Evolutionary conservation across 2,113 vertebrate genomes (phyloP), one percentile per base, ranked within the genome.

Genomic region (Trachemys scripta): DNA sequence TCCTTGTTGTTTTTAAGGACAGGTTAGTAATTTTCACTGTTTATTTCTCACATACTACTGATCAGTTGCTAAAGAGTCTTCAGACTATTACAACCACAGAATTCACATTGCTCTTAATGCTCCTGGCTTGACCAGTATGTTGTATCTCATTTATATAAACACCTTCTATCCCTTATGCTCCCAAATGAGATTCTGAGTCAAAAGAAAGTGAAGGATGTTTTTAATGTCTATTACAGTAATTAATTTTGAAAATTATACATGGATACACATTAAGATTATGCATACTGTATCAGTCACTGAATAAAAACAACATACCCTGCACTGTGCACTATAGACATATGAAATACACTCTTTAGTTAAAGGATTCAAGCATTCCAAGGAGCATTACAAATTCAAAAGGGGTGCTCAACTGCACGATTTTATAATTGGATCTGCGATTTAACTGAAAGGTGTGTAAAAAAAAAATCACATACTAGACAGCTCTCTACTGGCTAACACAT

Each of bases 221-320:
- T 25, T 2, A 56, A 62, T 82, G 57, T 59, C n/a, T 57, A 0
- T 31, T 80, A 59, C 0, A 4, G 69, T 53, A 81, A 79, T 51
- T 51, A 91, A 49, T 6, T 22, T 84, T 0, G 19, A 53, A 84
- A 82, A 85, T 5, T 8, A 31, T 59, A 6, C 13, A 81, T 62
- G 51, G 50, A 82, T 6, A 17, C 78, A 54, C 0, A 0, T 14
- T n/a, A 69, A 69, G 8, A 69, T 69, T n/a, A 69, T n/a, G 57
- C 57, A 31, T 24, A 38, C 4, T 0, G 0, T 8, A 56, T 38
- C 75, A 72, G 45, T 22, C 45, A 29, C 53, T n/a, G 50, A 69
- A 87, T 1, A 31, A 45, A 50, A 49, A 89, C 80, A 81, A 49
- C 0, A 0, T 79, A 27, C 12, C 20, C 51, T 17, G 7, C 31